Base-by-base conservation (phyloP, 2,888 invertebrate genomes). In the Corythucha ciliata region DNA sequence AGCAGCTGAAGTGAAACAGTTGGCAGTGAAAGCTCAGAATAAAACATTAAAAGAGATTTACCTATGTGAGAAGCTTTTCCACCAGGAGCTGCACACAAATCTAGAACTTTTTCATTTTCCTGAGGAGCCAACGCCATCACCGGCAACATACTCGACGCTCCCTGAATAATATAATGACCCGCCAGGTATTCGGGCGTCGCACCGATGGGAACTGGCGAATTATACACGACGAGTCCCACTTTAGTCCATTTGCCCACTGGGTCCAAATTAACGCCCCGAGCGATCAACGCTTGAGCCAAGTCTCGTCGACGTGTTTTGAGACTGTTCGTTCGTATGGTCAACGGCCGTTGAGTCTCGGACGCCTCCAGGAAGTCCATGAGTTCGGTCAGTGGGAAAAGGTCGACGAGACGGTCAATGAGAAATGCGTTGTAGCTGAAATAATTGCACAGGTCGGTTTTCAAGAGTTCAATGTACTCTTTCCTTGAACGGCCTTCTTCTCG, bases 131-230 rank as follows among this genome's bases (percentile, higher is more conserved):
- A 72, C 0, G 98, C 90, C 90, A 98, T 94, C 0, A 98, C 97
- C 0, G 98, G 97, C 48, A 99, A 71, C 64, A 94, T 81, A 72
- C 96, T 97, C 2, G 94, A 92, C 12, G 94, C 96, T 7, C 96
- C 96, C 65, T 70, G 62, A 51, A 97, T 75, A 67, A 96, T 90
- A 65, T 98, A 98, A 68, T 98, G 93, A 0, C 98, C 97, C 39
- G 94, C 94, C 57, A 99, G 74, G 72, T 98, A 99, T 71, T 99
- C 98, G 0, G 98, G 97, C 0, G 98, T 98, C 1, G 98, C 98
- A 57, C 96, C 97, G 62, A 98, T 74, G 0, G 97, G 96, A 1
- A 98, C 94, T 64, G 92, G 89, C 0, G 96, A 85, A 59, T 88
- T 92, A 68, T 92, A 99, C 7, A 99, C 78, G 2, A 98, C 93